Conservation (phyloP, 2,888 invertebrate species). For the Habrosyne pyritoides region DNA sequence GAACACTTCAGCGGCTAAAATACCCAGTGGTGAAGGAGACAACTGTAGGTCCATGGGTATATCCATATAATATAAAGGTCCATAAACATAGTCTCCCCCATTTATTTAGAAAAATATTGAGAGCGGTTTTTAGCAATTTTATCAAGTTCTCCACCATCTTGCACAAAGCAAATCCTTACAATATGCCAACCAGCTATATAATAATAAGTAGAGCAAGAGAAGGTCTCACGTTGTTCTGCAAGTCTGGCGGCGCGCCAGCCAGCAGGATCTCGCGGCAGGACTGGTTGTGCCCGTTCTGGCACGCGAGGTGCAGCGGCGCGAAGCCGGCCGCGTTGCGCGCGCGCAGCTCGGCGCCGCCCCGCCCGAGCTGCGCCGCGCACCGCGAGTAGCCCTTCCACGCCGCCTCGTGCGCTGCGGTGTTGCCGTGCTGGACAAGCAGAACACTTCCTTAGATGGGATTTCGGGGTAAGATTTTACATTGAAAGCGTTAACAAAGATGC, state of each 20-base stretch:
- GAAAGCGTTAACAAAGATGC: no score
- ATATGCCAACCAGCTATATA: background rate
- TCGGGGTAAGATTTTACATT: no score
- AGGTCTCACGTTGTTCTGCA: slow-evolving; percentile 93
- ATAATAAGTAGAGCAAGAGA: background rate
- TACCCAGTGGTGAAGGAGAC: no score
- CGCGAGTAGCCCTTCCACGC: slow-evolving; percentile 97
- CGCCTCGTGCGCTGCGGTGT: slow-evolving; percentile 96
- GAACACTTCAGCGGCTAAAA: no score
- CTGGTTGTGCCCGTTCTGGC: slow-evolving; percentile 98
- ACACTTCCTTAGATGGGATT: no score
- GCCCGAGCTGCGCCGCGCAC: slow-evolving; percentile 89
- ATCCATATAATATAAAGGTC: no score
- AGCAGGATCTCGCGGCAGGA: slow-evolving; percentile 94
- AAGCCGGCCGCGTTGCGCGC: slow-evolving; percentile 93
- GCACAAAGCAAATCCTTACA: slow-evolving; percentile 4
- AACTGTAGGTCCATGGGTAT: no score
- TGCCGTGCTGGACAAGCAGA: slow-evolving; percentile 93
- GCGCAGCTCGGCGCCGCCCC: slow-evolving; percentile 84
- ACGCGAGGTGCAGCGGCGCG: slow-evolving; percentile 96
- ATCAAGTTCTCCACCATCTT: no score
- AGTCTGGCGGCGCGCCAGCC: slow-evolving; percentile 93
- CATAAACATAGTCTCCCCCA: no score
- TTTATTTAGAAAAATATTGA: no score
- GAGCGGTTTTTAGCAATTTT: no score